Evolutionary conservation across 2,888 invertebrate genomes (phyloP).

Genomic region (Nudaria mundana): DNA sequence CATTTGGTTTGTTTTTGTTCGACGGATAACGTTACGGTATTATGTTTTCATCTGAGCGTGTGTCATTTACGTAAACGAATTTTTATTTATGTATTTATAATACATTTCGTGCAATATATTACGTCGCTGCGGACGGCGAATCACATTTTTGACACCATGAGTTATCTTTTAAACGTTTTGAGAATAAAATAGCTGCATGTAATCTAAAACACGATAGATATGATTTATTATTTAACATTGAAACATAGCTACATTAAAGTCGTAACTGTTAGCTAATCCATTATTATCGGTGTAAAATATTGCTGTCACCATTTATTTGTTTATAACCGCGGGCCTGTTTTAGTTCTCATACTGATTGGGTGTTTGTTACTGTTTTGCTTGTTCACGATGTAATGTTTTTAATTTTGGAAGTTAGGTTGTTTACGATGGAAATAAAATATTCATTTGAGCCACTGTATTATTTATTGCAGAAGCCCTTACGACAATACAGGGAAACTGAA

Average conservation of each 20-base stretch:
- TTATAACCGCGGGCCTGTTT: conserved; percentile 46
- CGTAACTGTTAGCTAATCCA: conserved; percentile 55
- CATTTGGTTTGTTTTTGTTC: conserved; percentile 42
- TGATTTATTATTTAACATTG: conserved; percentile 47
- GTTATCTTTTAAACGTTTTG: conserved; percentile 33
- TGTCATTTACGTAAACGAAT: conserved; percentile 49
- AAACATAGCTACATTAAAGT: conserved; percentile 46
- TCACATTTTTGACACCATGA: conserved; percentile 20
- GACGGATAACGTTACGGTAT: conserved; percentile 42
- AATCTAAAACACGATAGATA: conserved; percentile 40
- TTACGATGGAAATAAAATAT: no score
- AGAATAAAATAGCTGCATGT: conserved; percentile 27
- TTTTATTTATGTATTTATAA: conserved; percentile 44
- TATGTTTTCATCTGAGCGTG: conserved; percentile 32
- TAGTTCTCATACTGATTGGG: conserved; percentile 54
- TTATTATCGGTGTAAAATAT: conserved; percentile 56
- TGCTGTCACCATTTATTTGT: conserved; percentile 51
- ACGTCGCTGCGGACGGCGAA: conserved; percentile 6
- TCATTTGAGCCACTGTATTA: no score
- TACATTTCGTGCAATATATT: conserved; percentile 22
- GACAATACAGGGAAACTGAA: no score
- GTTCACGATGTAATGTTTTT: no score
- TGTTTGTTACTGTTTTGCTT: conserved; percentile 40
- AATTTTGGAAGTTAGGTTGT: no score
- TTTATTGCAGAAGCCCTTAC: no score